phyloP scores from a whole-genome alignment of 2,888 invertebrate species.

The Pyralis farinalis region DNA sequence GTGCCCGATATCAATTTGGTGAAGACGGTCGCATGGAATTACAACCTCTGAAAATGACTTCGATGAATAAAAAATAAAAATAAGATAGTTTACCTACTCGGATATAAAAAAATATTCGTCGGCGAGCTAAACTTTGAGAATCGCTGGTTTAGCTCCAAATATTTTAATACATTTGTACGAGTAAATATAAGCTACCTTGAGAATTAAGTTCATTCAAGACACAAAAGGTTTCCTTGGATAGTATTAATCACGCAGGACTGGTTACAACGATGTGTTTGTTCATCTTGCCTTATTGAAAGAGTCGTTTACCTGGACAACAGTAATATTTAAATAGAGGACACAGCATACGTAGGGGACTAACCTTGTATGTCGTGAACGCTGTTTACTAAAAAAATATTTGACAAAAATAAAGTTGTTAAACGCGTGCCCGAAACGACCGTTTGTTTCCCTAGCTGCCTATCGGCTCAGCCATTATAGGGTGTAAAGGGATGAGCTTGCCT shows the following conservation, averaged over 20 bases:
- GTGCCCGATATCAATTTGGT: too few relatives aligned
- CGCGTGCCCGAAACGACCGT: slow-evolving; percentile 30
- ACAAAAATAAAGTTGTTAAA: slow-evolving; percentile 54
- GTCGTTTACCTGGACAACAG: slow-evolving; percentile 6
- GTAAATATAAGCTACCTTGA: background rate
- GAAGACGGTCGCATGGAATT: too few relatives aligned
- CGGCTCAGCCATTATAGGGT: slow-evolving; percentile 43
- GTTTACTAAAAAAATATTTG: slow-evolving; percentile 46
- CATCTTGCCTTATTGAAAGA: slow-evolving; percentile 1
- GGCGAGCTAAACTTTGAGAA: too few relatives aligned
- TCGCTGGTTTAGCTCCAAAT: background rate
- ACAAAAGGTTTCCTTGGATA: background rate
- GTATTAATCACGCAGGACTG: background rate
- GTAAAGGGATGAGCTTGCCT: too few relatives aligned
- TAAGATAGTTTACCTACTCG: too few relatives aligned
- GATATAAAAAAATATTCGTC: too few relatives aligned
- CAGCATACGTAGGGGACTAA: too few relatives aligned
- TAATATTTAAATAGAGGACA: slow-evolving; percentile 22
- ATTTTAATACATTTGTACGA: background rate
- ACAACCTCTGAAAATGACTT: too few relatives aligned
- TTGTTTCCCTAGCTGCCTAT: slow-evolving; percentile 39
- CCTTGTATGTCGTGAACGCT: slow-evolving; percentile 37
- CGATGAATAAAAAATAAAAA: too few relatives aligned
- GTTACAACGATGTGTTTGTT: background rate
- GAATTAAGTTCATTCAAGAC: background rate